Evolutionary conservation across 1,140 invertebrate species (phyloP), one percentile per base, ranked within the genome.

Genomic region (Drosophila athabasca): DNA sequence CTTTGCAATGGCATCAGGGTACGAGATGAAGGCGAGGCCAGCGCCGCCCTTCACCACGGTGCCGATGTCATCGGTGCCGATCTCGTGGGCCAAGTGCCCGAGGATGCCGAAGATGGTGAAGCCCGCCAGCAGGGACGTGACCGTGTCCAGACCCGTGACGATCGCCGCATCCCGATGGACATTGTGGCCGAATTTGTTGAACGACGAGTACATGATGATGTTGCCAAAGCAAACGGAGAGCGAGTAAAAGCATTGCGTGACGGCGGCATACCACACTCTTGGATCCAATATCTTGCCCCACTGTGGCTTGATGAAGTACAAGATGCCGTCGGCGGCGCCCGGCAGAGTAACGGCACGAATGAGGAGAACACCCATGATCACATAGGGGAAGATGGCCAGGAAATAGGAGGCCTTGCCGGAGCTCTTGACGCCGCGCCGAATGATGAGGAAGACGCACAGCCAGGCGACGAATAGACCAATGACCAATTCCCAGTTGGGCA

Each of bases 81-180:
- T 92, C 77, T 95, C 94, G 68, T 94, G 93, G 0, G 95, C 95
- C 67, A 96, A 89, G 77, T 96, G 95, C 0, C 97, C 96, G 31
- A 98, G 92, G 58, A 98, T 95, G 0, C 96, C 96, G 78, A 98
- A 98, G 57, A 97, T 97, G 4, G 97, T 97, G 49, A 96, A 95
- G 0, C 97, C 97, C 3, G 97, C 96, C 5, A 98, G 91, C 9
- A 98, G 91, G 69, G 96, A 97, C 0, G 97, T 98, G 41, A 95
- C 94, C 0, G 96, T 96, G 62, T 97, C 96, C 78, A 96, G 62
- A 0, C 94, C 94, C 2, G 95, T 96, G 0, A 97, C 95, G 49
- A 97, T 95, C 79, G 95, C 93, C 0, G 95, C 95, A 83, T 96
- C 96, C 35, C 94, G 95, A 92, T 96, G 95, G n/a, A 96, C 94